Percentiles rank a stretch among this genome's conserved stretches.
These are phyloP conservation scores for Notiomystis cincta DNA, from an alignment of 2,113 vertebrate species.

Conservation along the genomic window DNA sequence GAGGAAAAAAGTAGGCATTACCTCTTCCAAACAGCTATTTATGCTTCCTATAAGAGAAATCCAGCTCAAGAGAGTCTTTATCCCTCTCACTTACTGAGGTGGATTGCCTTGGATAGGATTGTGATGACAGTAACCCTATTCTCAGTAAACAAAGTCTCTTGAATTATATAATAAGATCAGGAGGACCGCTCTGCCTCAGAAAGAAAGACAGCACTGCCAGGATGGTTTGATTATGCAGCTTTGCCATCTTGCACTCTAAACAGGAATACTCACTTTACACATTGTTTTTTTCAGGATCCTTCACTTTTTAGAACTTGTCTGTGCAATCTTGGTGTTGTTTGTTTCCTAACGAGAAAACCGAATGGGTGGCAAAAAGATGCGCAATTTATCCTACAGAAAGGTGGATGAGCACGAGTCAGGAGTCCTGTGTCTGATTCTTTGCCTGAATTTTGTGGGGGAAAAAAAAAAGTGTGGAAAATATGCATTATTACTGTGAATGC, in stretches of 20 bases:
- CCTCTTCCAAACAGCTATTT: conserved; percentile 37
- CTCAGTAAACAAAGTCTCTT: conserved; percentile 76
- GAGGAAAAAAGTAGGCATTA: background rate
- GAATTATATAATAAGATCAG: conserved; percentile 76
- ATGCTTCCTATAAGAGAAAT: conserved; percentile 20
- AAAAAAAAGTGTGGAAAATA: background rate
- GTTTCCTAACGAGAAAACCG: background rate
- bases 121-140: conserved; percentile 76
- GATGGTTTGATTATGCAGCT: conserved; percentile 35
- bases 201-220: conserved; percentile 30
- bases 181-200: conserved; percentile 36
- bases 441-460: background rate
- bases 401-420: conserved; percentile 48
- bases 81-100: conserved; percentile 67
- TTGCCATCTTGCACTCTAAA: background rate
- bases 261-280: background rate
- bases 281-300: background rate
- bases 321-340: background rate
- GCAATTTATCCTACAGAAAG: conserved; percentile 80
- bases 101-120: conserved; percentile 74
- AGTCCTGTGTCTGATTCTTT: background rate
- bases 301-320: background rate
- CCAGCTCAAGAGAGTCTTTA: conserved; percentile 60
- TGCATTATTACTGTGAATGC: background rate
- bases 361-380: conserved; percentile 73